phyloP scores from a whole-genome alignment of 2,113 vertebrate genomes.

The Otus sunia region DNA sequence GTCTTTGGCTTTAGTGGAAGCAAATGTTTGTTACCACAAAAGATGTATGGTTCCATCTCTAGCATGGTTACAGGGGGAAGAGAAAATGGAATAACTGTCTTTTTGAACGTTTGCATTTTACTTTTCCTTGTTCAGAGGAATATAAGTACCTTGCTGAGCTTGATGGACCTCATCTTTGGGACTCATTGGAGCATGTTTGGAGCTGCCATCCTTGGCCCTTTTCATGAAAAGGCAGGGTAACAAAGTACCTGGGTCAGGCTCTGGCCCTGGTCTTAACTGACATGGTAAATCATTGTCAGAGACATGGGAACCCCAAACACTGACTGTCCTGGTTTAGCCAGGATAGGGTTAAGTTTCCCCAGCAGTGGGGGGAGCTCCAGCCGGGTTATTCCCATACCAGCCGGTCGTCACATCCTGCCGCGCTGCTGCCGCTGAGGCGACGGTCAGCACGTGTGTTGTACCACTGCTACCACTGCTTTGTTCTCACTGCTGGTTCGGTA shows the following conservation, averaged over 20 bases:
- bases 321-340: too few species aligned
- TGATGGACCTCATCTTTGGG: neutral
- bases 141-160: neutral
- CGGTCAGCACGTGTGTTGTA: too few species aligned
- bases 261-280: neutral
- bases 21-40: neutral
- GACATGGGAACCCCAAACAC: neutral
- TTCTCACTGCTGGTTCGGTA: too few species aligned
- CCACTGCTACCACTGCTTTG: too few species aligned
- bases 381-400: too few species aligned
- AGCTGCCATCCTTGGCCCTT: neutral
- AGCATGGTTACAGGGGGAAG: neutral
- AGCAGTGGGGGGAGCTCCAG: too few species aligned
- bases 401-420: too few species aligned
- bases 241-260: rapidly evolving
- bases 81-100: neutral
- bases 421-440: too few species aligned
- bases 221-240: neutral
- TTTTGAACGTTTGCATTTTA: neutral
- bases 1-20: neutral
- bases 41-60: neutral
- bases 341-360: too few species aligned
- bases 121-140: neutral
- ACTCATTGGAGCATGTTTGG: neutral
- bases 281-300: neutral